Conservation (phyloP, 2,113 vertebrate species). For the Psittacula cyanocephala region DNA sequence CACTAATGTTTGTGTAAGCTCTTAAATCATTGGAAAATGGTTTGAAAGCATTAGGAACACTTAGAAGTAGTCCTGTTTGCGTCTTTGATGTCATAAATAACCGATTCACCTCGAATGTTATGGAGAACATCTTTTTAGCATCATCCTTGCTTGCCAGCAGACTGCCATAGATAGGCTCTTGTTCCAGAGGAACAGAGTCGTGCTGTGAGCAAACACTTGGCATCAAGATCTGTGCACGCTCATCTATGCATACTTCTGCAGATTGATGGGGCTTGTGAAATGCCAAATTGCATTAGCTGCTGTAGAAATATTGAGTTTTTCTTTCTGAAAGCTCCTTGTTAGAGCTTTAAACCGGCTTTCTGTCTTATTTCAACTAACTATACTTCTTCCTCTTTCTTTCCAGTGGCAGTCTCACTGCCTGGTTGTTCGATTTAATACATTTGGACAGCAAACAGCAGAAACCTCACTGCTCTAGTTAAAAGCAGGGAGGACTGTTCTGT, state of each 20-base stretch:
- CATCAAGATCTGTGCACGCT: not conserved
- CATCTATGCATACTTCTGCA: not conserved
- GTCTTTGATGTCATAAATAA: not conserved
- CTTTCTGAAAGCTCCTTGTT: not conserved
- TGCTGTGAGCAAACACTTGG: not conserved
- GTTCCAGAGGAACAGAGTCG: not conserved
- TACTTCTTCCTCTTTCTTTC: not conserved
- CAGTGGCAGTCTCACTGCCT: rapidly evolving
- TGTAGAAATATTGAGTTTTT: not conserved
- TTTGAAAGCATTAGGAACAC: not conserved
- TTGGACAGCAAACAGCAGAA: not conserved
- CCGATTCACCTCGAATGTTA: not conserved
- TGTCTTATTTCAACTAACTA: not conserved
- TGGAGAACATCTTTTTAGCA: not conserved
- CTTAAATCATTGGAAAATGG: not conserved
- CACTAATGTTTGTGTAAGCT: not conserved
- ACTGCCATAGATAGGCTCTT: not conserved
- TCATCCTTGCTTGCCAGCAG: not conserved
- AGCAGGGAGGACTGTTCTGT: not conserved
- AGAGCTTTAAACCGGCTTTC: not conserved
- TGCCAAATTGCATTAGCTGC: not conserved
- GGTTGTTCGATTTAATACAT: not conserved
- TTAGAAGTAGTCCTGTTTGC: not conserved
- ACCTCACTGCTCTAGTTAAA: not conserved
- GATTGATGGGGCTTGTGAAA: not conserved